Evolutionary conservation across 92 coral and sea anemone species (phyloP).

Genomic region (Anthopleura xanthogrammica): DNA sequence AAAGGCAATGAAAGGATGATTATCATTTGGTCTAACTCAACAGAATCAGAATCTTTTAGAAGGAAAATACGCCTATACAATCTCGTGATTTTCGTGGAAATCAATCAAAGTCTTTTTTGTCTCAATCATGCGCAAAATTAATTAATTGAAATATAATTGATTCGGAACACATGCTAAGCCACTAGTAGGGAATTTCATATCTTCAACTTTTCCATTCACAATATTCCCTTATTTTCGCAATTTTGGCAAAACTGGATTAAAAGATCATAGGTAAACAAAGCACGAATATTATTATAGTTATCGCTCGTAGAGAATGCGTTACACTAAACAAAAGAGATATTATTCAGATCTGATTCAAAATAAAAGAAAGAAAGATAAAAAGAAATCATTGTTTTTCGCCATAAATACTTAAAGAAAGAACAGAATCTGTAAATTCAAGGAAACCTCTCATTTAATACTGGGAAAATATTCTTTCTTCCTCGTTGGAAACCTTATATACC

Average conservation of each 20-base stretch:
- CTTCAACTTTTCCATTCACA: background rate
- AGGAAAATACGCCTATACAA: no score
- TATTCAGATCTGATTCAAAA: background rate
- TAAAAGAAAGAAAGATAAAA: background rate
- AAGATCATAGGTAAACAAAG: background rate
- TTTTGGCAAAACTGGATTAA: background rate
- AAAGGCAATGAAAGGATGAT: no score
- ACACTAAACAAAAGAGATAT: background rate
- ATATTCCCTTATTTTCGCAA: background rate
- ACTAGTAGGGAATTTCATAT: background rate
- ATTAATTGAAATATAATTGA: background rate
- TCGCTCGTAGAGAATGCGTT: background rate
- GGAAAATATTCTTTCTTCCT: background rate
- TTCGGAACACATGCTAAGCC: background rate
- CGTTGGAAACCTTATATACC: background rate
- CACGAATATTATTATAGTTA: background rate
- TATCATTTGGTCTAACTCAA: no score
- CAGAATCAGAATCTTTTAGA: no score
- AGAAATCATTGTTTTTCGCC: background rate
- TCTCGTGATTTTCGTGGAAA: background rate
- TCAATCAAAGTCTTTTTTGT: background rate
- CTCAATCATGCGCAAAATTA: background rate
- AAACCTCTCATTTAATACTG: background rate
- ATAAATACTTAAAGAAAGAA: background rate
- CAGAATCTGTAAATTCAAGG: background rate